These are phyloP conservation scores for Rhabdomys dilectus DNA, from an alignment of 2,113 vertebrate genomes.

Conservation along the genomic window DNA sequence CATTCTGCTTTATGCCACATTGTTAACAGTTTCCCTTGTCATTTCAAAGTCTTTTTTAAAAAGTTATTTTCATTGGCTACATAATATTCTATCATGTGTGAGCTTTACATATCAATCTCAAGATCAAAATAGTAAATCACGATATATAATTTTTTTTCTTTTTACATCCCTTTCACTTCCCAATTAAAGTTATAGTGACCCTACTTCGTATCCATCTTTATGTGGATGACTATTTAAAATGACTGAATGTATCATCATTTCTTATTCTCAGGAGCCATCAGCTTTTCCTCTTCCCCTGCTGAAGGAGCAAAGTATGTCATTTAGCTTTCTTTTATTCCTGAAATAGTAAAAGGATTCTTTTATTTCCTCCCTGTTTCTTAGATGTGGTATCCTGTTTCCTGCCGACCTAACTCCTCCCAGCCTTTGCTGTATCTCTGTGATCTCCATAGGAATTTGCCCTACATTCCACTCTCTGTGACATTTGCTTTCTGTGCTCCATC, in stretches of 20 bases:
- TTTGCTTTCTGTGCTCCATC: conserved; percentile 73
- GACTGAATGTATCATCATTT: conserved; percentile 50
- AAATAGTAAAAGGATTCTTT: conserved; percentile 79
- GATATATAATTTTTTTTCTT: not conserved
- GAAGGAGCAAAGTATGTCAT: conserved; percentile 71
- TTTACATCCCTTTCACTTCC: not conserved
- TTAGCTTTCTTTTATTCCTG: conserved; percentile 79
- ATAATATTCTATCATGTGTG: conserved; percentile 16
- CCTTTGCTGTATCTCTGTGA: conserved; percentile 77
- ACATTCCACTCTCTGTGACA: conserved; percentile 70
- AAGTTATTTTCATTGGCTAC: not conserved
- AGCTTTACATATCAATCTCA: conserved; percentile 27
- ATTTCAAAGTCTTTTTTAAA: not conserved
- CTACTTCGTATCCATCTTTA: conserved; percentile 17
- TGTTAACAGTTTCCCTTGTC: not conserved
- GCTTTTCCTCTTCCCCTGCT: not conserved
- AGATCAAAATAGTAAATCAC: conserved; percentile 1
- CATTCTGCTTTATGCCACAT: conserved; percentile 15
- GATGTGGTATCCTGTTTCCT: conserved; percentile 79
- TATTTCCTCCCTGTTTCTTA: conserved; percentile 65
- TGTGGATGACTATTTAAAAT: conserved; percentile 52
- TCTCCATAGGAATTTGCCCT: conserved; percentile 80
- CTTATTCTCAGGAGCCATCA: conserved; percentile 35
- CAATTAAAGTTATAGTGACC: conserved; percentile 4
- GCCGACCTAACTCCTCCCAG: conserved; percentile 74